phyloP scores from a whole-genome alignment of 2,888 invertebrate species.

The Thereva unica region DNA sequence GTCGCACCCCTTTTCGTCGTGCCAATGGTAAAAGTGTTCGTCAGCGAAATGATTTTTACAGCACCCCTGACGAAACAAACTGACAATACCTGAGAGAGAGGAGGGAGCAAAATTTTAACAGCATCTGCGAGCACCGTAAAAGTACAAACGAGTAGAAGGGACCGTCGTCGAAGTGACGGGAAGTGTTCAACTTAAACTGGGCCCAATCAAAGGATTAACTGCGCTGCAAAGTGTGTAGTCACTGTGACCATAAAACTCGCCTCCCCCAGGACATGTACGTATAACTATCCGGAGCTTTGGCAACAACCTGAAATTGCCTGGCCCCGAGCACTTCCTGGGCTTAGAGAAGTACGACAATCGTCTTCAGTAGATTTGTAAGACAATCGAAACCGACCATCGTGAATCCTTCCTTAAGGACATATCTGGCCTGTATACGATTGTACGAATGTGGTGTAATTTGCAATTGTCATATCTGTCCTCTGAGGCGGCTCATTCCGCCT shows the following conservation, averaged over 20 bases:
- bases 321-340: slow-evolving; percentile 28
- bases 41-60: slow-evolving; percentile 43
- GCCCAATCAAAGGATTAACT: slow-evolving; percentile 31
- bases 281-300: slow-evolving; percentile 14
- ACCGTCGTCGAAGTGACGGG: slow-evolving; percentile 1
- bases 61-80: slow-evolving; percentile 38
- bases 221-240: slow-evolving; percentile 21
- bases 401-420: slow-evolving; percentile 39
- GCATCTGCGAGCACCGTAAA: slow-evolving; percentile 29
- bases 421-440: slow-evolving; percentile 32
- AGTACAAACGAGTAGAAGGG: slow-evolving; percentile 20
- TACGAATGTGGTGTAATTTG: slow-evolving; percentile 40
- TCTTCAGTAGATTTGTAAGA: slow-evolving; percentile 30
- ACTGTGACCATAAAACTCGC: slow-evolving; percentile 25
- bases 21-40: slow-evolving; percentile 22
- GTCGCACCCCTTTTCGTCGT: slow-evolving; percentile 21
- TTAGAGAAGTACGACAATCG: slow-evolving; percentile 17
- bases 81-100: slow-evolving; percentile 25
- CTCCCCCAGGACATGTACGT: slow-evolving; percentile 18
- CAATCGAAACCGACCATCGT: slow-evolving; percentile 32
- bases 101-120: slow-evolving; percentile 9
- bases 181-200: slow-evolving; percentile 9
- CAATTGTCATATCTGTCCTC: slow-evolving; percentile 41
- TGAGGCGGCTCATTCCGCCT: slow-evolving; percentile 39
- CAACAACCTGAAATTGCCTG: slow-evolving; percentile 32